Conservation (phyloP, 2,113 vertebrate genomes). For the Percina caprodes region DNA sequence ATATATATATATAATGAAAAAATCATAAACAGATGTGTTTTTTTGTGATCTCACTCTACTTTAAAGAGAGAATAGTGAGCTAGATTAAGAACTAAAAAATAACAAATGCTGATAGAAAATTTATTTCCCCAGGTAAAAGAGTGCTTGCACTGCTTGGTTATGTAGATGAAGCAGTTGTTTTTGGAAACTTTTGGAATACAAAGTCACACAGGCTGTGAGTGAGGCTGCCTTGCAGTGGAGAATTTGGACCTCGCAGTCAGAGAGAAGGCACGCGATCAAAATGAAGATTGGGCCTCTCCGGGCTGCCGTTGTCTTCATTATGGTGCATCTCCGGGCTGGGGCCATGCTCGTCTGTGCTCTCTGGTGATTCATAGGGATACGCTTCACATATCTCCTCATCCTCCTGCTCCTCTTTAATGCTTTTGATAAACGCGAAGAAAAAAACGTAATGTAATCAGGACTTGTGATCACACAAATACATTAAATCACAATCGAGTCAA, state of each 20-base stretch:
- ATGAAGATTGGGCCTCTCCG: constrained; percentile 90
- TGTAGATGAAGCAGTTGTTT: constrained; percentile 62
- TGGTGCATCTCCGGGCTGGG: constrained; percentile 89
- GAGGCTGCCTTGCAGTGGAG: constrained; percentile 39
- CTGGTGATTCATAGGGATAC: constrained; percentile 88
- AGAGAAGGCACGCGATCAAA: constrained; percentile 80
- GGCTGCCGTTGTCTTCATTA: constrained; percentile 88
- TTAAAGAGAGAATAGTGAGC: constrained; percentile 67
- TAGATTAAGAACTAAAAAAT: constrained; percentile 48
- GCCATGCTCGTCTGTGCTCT: constrained; percentile 93
- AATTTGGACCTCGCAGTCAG: constrained; percentile 64
- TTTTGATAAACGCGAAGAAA: constrained; percentile 65
- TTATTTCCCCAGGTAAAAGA: constrained; percentile 44
- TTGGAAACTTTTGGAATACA: constrained; percentile 52
- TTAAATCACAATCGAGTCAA: neutral
- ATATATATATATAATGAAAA: constrained; percentile 52
- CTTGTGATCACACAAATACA: neutral
- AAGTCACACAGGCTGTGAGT: constrained; percentile 56
- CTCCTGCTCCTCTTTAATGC: constrained; percentile 94
- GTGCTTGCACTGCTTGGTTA: constrained; percentile 79
- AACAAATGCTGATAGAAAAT: constrained; percentile 57
- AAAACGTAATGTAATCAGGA: neutral
- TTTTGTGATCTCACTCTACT: constrained; percentile 66
- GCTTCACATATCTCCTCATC: constrained; percentile 94
- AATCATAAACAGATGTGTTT: constrained; percentile 52